Percentiles rank a stretch among this genome's conserved stretches.
These are phyloP conservation scores for Colaptes auratus DNA, from an alignment of 2,113 vertebrate species.

Conservation along the genomic window DNA sequence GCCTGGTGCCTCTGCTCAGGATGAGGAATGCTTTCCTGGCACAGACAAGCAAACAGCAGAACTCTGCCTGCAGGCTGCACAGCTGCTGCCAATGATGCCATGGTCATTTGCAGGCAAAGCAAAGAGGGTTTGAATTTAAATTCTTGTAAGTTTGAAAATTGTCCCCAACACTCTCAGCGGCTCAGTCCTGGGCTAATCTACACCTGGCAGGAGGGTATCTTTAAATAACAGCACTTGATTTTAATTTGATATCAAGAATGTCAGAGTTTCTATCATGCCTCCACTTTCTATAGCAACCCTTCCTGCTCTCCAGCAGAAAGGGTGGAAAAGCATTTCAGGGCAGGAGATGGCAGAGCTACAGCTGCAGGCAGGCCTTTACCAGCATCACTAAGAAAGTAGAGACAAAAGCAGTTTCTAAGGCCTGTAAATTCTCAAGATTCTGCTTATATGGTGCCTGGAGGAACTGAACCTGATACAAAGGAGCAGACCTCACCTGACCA, in stretches of 20 bases:
- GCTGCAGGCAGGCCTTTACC: background rate
- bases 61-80: constrained; percentile 35
- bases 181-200: constrained; percentile 7
- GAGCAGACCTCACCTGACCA: background rate
- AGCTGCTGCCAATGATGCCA: constrained; percentile 8
- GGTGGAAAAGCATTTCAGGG: background rate
- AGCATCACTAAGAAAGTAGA: background rate
- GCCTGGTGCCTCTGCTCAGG: background rate
- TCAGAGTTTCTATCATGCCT: background rate
- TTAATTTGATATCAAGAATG: background rate
- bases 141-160: background rate
- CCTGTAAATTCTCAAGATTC: background rate
- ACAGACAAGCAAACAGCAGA: background rate
- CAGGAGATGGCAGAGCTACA: background rate
- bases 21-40: constrained; percentile 13
- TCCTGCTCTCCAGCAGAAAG: background rate
- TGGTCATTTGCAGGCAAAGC: constrained; percentile 13
- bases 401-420: background rate
- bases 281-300: background rate
- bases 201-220: constrained; percentile 6
- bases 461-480: background rate
- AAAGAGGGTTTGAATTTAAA: constrained; percentile 15
- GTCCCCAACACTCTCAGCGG: constrained; percentile 4
- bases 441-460: background rate
- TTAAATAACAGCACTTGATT: constrained; percentile 40